Percentiles rank a stretch among this genome's conserved stretches.
phyloP scores from a whole-genome alignment of 2,113 vertebrate species.

The Platichthys flesus region DNA sequence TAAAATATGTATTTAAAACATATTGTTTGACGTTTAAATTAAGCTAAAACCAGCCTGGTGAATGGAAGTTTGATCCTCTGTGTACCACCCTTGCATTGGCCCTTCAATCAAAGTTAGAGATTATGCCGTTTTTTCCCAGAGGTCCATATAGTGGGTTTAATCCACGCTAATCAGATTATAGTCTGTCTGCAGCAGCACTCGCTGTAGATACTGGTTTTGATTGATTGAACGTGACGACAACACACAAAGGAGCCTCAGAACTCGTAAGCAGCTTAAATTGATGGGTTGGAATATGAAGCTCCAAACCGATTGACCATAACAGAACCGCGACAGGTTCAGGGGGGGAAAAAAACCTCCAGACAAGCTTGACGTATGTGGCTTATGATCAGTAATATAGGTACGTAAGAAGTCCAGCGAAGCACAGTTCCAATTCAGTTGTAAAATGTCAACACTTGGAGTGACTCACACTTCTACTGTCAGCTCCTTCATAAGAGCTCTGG shows the following conservation, averaged over 20 bases:
- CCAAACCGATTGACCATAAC: slow-evolving; percentile 27
- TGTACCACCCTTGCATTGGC: slow-evolving; percentile 8
- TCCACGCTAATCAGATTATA: slow-evolving; percentile 72
- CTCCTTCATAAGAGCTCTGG: slow-evolving; percentile 5
- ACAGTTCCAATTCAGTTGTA: slow-evolving; percentile 28
- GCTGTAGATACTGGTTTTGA: slow-evolving; percentile 49
- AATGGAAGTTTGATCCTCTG: slow-evolving; percentile 34
- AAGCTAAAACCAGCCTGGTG: neutral
- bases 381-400: slow-evolving; percentile 31
- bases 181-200: slow-evolving; percentile 38
- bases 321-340: neutral
- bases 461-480: too few species aligned
- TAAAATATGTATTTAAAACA: too few species aligned
- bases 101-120: slow-evolving; percentile 56
- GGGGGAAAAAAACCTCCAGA: neutral
- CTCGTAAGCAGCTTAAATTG: slow-evolving; percentile 70
- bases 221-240: slow-evolving; percentile 63
- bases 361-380: slow-evolving; percentile 16
- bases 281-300: slow-evolving; percentile 47
- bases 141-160: slow-evolving; percentile 57
- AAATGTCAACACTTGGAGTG: slow-evolving; percentile 43
- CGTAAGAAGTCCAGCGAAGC: slow-evolving; percentile 34
- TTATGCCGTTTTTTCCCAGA: slow-evolving; percentile 35
- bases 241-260: slow-evolving; percentile 31
- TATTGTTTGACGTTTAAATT: too few species aligned